Evolutionary conservation across 2,113 vertebrate species (phyloP).

Genomic region (Eubucco bourcierii): DNA sequence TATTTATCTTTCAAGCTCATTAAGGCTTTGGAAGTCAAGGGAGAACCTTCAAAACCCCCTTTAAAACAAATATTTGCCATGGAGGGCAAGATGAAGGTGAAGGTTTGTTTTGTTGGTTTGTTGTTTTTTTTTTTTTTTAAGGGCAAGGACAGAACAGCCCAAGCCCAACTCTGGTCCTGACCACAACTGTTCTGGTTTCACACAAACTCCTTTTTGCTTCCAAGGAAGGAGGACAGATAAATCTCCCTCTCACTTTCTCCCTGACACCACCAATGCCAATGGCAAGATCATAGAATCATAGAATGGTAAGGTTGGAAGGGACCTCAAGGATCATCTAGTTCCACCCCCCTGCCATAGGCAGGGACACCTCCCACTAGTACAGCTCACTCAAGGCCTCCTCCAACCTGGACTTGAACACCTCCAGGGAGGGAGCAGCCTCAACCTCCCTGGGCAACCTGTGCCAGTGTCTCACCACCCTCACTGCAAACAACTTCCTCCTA

Average conservation of each 20-base stretch:
- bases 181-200: neutral
- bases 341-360: too few relatives aligned
- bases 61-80: neutral
- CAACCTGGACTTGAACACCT: too few relatives aligned
- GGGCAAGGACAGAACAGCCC: neutral
- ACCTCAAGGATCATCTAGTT: too few relatives aligned
- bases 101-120: too few relatives aligned
- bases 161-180: neutral
- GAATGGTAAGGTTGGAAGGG: too few relatives aligned
- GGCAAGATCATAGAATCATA: too few relatives aligned
- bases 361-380: too few relatives aligned
- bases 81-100: neutral
- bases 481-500: too few relatives aligned
- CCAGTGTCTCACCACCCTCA: too few relatives aligned
- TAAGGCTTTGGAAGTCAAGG: neutral
- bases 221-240: neutral
- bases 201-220: neutral
- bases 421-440: too few relatives aligned
- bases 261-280: rapidly evolving
- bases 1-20: neutral
- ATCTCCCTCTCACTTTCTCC: neutral
- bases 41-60: neutral
- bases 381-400: too few relatives aligned
- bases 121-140: neutral
- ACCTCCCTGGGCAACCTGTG: too few relatives aligned